phyloP scores from a whole-genome alignment of 2,888 invertebrate species.

The Junonia oenone region DNA sequence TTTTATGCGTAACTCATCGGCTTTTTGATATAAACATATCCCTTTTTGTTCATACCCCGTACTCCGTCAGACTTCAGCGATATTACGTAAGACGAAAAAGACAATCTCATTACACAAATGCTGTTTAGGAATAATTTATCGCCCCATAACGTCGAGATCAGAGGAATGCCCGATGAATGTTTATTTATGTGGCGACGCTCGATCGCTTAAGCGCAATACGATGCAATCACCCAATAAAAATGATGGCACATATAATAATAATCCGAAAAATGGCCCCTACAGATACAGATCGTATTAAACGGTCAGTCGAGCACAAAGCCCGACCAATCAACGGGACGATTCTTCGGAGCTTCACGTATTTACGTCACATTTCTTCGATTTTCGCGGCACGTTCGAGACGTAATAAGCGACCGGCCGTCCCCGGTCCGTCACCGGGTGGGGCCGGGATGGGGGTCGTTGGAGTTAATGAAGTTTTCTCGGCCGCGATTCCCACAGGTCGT shows the following conservation, averaged over 20 bases:
- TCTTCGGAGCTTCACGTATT: conserved; percentile 68
- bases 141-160: neutral
- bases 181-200: conserved; percentile 26
- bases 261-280: conserved; percentile 53
- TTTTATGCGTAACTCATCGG: conserved; percentile 24
- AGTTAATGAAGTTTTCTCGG: conserved; percentile 80
- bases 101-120: conserved; percentile 14
- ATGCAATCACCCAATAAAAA: conserved; percentile 51
- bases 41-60: conserved; percentile 16
- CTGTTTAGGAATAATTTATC: conserved; percentile 6
- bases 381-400: conserved; percentile 76
- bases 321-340: conserved; percentile 68
- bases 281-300: conserved; percentile 74
- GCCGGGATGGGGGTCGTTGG: conserved; percentile 53
- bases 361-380: conserved; percentile 79
- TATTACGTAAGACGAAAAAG: conserved; percentile 2
- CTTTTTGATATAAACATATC: conserved; percentile 12
- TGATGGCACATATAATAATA: conserved; percentile 62
- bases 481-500: conserved; percentile 79
- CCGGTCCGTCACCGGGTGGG: conserved; percentile 53
- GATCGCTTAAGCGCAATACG: conserved; percentile 33
- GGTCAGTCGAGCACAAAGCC: conserved; percentile 70
- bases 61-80: neutral
- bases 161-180: conserved; percentile 9
- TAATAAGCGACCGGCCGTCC: conserved; percentile 71